These are phyloP conservation scores for Empidonax traillii DNA, from an alignment of 2,113 vertebrate species.

Conservation along the genomic window DNA sequence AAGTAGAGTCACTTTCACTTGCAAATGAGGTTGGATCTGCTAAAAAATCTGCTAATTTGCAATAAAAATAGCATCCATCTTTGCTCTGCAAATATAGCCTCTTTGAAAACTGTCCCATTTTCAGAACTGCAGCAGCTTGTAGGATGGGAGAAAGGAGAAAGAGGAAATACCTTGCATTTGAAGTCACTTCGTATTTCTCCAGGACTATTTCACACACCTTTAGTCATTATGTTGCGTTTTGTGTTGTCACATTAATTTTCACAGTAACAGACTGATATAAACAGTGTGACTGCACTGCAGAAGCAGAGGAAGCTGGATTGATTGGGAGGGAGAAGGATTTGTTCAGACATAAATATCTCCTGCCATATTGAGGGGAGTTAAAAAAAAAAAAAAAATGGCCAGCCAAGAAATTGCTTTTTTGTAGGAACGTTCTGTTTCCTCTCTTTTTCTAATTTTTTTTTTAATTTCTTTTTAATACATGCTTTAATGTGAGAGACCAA, in stretches of 20 bases:
- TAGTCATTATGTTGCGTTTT: slow-evolving; percentile 15
- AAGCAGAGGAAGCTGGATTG: slow-evolving; percentile 27
- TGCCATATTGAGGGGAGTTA: slow-evolving; percentile 62
- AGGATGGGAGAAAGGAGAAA: slow-evolving; percentile 42
- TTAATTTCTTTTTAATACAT: background rate
- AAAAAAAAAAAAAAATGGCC: slow-evolving; percentile 24
- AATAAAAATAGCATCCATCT: slow-evolving; percentile 67
- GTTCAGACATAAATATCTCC: slow-evolving; percentile 68
- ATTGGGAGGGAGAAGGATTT: slow-evolving; percentile 52
- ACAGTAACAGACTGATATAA: slow-evolving; percentile 39
- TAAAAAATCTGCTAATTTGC: slow-evolving; percentile 70
- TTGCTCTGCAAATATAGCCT: slow-evolving; percentile 66
- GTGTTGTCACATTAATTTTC: slow-evolving; percentile 61
- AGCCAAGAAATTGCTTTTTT: slow-evolving; percentile 66
- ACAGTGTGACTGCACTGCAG: slow-evolving; percentile 23
- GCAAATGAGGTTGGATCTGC: slow-evolving; percentile 66
- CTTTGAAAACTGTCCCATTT: slow-evolving; percentile 69
- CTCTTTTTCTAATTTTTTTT: background rate
- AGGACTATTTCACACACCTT: slow-evolving; percentile 56
- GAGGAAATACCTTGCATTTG: slow-evolving; percentile 60
- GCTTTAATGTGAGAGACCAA: background rate
- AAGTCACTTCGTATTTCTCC: slow-evolving; percentile 26
- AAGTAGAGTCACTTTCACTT: slow-evolving; percentile 69
- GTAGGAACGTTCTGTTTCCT: slow-evolving; percentile 55
- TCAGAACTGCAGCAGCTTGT: slow-evolving; percentile 61